phyloP scores from a whole-genome alignment of 2,113 vertebrate species.

The Mola mola region DNA sequence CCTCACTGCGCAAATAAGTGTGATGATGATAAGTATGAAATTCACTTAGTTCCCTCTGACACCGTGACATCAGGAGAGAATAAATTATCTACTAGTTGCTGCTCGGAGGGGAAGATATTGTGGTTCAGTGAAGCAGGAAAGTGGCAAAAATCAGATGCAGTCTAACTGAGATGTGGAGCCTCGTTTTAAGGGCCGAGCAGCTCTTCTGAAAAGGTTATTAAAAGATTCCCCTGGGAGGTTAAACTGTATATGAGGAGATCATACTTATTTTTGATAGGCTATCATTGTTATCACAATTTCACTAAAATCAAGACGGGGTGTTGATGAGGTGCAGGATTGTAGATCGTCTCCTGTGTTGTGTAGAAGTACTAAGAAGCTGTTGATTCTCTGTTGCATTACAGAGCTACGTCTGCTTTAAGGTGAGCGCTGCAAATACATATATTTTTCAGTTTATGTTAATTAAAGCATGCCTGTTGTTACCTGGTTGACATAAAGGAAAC shows the following conservation, averaged over 20 bases:
- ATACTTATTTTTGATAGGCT: no score
- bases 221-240: no score
- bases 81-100: slow-evolving; percentile 14
- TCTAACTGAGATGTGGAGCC: no score
- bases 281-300: no score
- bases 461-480: no score
- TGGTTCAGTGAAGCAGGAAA: slow-evolving; percentile 12
- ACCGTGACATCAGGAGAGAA: slow-evolving; percentile 8
- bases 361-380: not conserved
- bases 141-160: no score
- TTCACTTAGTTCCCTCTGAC: slow-evolving; percentile 7
- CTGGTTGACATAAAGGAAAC: not conserved
- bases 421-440: no score
- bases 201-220: not conserved
- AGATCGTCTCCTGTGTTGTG: not conserved
- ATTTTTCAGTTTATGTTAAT: no score
- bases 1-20: not conserved
- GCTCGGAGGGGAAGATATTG: slow-evolving; percentile 1
- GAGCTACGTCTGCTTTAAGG: no score
- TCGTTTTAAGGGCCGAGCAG: not conserved
- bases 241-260: no score
- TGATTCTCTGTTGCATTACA: no score
- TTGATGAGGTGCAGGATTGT: not conserved
- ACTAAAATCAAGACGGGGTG: not conserved
- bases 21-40: no score